phyloP scores from a whole-genome alignment of 2,797 vertebrate species.

The Enteromius trimaculatus region DNA sequence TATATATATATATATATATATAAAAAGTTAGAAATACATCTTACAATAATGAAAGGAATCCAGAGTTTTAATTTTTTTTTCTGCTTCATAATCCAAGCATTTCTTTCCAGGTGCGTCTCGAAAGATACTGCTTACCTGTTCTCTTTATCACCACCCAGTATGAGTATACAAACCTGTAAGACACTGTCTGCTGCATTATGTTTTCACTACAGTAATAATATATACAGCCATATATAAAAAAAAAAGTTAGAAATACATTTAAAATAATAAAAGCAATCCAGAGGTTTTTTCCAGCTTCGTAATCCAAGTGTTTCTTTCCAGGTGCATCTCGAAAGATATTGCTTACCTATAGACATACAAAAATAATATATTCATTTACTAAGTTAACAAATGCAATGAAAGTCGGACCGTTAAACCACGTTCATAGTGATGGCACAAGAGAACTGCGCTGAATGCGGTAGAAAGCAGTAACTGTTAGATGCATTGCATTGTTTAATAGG shows the following conservation, averaged over 20 bases:
- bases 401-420: neutral
- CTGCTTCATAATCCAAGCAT: neutral
- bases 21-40: neutral
- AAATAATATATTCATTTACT: neutral
- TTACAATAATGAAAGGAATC: neutral
- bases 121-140: neutral
- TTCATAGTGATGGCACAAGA: conserved; percentile 22
- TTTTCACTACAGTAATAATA: neutral
- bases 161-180: conserved; percentile 40
- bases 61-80: neutral
- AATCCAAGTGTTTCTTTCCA: neutral
- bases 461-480: conserved; percentile 59
- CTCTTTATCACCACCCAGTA: conserved; percentile 60
- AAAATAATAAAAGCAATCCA: neutral
- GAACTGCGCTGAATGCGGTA: conserved; percentile 12
- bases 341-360: neutral
- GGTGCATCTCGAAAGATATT: neutral
- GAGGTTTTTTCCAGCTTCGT: neutral
- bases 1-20: too few species aligned
- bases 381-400: neutral
- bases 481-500: conserved; percentile 73
- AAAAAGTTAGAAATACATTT: neutral
- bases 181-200: neutral
- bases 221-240: neutral
- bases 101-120: neutral